Conservation (phyloP, 2,113 vertebrate species). For the Ariopsis seemanni region DNA sequence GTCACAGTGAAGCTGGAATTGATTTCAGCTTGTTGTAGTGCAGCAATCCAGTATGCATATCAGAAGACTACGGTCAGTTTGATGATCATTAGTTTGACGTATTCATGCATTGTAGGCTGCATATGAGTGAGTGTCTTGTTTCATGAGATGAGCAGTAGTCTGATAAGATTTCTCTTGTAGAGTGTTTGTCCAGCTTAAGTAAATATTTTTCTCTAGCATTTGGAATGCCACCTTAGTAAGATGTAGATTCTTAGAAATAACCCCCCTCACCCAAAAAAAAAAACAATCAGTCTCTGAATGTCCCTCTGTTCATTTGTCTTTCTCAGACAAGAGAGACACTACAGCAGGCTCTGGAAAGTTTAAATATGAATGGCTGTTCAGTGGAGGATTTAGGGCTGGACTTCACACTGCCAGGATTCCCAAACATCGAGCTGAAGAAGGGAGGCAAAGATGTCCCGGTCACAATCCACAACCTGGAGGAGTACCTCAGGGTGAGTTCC, state of each 20-base stretch:
- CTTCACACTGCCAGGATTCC: constrained; percentile 96
- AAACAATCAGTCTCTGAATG: not conserved
- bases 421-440: constrained; percentile 97
- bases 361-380: constrained; percentile 98
- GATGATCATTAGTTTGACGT: not conserved
- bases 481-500: constrained; percentile 88
- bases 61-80: not conserved
- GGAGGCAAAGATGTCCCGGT: constrained; percentile 96
- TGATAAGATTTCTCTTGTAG: not conserved
- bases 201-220: not conserved
- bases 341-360: constrained; percentile 91
- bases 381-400: constrained; percentile 97
- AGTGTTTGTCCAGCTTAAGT: not conserved
- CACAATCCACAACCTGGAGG: constrained; percentile 96
- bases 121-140: not conserved
- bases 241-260: not conserved
- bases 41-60: not conserved
- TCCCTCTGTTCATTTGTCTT: not conserved
- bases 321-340: constrained; percentile 91
- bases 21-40: not conserved
- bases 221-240: not conserved
- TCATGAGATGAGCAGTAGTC: not conserved
- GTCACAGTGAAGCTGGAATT: not conserved
- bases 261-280: no score
- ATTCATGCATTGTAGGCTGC: not conserved